A percentile compares a stretch with the other conserved stretches of the same genome.
phyloP scores from a whole-genome alignment of 2,113 vertebrate species.

The Callipepla californica region DNA sequence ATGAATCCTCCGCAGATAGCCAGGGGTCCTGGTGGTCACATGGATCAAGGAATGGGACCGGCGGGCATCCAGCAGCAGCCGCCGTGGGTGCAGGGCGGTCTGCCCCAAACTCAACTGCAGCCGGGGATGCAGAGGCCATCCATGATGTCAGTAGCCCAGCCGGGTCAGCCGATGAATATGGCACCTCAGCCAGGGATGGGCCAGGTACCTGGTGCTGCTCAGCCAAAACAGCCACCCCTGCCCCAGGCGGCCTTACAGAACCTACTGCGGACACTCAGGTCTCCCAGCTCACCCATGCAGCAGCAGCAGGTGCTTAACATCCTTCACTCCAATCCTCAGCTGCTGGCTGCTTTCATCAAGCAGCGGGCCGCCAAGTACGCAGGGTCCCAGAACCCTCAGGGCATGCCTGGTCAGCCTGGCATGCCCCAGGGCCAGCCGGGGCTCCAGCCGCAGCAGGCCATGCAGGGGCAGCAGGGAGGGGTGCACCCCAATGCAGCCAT shows the following conservation, averaged over 20 bases:
- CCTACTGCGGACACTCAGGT: conserved; percentile 85
- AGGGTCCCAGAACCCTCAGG: conserved; percentile 80
- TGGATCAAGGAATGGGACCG: conserved; percentile 83
- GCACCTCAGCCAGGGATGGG: conserved; percentile 83
- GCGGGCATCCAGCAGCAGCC: conserved; percentile 82
- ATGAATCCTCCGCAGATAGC: conserved; percentile 85
- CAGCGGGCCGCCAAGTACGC: conserved; percentile 93
- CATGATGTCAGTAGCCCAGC: conserved; percentile 91
- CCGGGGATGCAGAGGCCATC: conserved; percentile 88
- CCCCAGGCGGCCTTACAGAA: conserved; percentile 88
- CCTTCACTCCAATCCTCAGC: conserved; percentile 95
- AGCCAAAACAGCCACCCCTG: conserved; percentile 81
- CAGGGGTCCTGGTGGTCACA: conserved; percentile 81
- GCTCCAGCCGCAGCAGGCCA: conserved; percentile 74
- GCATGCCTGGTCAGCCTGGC: conserved; percentile 78
- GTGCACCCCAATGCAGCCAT: conserved; percentile 80
- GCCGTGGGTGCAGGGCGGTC: conserved; percentile 83
- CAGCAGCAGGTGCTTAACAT: conserved; percentile 97
- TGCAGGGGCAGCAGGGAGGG: conserved; percentile 79
- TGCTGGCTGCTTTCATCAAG: conserved; percentile 97
- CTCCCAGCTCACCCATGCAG: conserved; percentile 88
- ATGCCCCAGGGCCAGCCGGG: conserved; percentile 78
- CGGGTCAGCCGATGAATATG: conserved; percentile 87
- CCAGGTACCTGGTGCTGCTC: conserved; percentile 82
- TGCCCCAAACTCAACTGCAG: conserved; percentile 86